A percentile compares a stretch with the other conserved stretches of the same genome.
These are phyloP conservation scores for Thunnus albacares DNA, from an alignment of 2,797 vertebrate genomes.

Conservation along the genomic window DNA sequence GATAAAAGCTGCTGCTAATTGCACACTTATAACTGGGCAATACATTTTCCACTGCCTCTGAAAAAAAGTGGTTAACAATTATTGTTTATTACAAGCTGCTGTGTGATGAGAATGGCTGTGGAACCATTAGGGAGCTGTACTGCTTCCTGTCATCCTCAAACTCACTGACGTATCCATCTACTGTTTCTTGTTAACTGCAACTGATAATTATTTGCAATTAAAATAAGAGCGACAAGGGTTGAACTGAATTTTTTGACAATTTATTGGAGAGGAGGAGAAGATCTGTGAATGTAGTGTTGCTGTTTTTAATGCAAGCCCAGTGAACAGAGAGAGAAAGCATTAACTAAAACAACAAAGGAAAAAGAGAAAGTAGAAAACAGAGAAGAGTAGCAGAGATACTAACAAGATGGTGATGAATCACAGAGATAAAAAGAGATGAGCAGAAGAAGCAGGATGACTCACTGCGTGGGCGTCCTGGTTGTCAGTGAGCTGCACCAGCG, in stretches of 20 bases:
- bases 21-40: slow-evolving; percentile 20
- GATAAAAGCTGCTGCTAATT: slow-evolving; percentile 55
- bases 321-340: not conserved
- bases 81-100: slow-evolving; percentile 38
- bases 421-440: slow-evolving; percentile 15
- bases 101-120: slow-evolving; percentile 29
- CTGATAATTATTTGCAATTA: slow-evolving; percentile 31
- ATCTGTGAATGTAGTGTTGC: not conserved
- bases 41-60: slow-evolving; percentile 30
- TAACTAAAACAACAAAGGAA: not conserved
- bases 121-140: slow-evolving; percentile 53
- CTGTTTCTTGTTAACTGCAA: slow-evolving; percentile 34
- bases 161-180: slow-evolving; percentile 16
- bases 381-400: not conserved
- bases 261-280: not conserved
- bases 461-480: slow-evolving; percentile 89
- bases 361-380: not conserved
- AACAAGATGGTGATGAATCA: slow-evolving; percentile 11
- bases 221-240: slow-evolving; percentile 5
- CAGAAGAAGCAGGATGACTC: slow-evolving; percentile 76
- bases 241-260: slow-evolving; percentile 16
- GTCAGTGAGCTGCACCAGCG: slow-evolving; percentile 85
- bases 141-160: slow-evolving; percentile 50
- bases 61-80: slow-evolving; percentile 41
- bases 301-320: not conserved